These are phyloP conservation scores for Pseudomyrmex flavicornis DNA, from an alignment of 1,140 invertebrate species.

Conservation along the genomic window DNA sequence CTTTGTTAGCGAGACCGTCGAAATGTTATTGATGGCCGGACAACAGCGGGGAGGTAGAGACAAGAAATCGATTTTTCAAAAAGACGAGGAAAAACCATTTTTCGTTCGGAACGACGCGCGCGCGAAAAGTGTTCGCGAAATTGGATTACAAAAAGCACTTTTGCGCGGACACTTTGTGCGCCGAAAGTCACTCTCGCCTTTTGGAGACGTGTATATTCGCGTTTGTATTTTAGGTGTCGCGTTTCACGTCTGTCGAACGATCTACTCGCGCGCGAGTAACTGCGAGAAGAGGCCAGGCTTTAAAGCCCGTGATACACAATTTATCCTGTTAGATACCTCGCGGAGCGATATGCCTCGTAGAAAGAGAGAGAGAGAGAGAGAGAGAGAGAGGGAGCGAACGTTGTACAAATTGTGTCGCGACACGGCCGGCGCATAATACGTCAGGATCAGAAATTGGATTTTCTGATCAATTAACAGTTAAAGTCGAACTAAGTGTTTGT, in stretches of 20 bases:
- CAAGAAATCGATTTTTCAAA: slow-evolving; percentile 48
- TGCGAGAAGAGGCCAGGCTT: background rate
- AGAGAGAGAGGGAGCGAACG: slow-evolving; percentile 46
- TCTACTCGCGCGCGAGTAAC: slow-evolving; percentile 34
- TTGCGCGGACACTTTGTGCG: no score
- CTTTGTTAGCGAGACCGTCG: slow-evolving; percentile 56
- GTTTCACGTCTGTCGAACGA: slow-evolving; percentile 6
- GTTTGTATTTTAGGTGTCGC: no score
- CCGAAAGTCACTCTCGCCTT: background rate
- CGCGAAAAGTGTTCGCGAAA: background rate
- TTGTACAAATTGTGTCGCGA: slow-evolving; percentile 65
- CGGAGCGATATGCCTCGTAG: slow-evolving; percentile 58
- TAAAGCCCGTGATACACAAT: slow-evolving; percentile 30
- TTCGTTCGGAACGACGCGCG: background rate
- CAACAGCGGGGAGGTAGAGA: slow-evolving; percentile 30
- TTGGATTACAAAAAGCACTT: background rate
- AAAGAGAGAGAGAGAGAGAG: slow-evolving; percentile 5
- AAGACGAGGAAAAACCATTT: background rate
- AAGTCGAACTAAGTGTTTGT: slow-evolving; percentile 82
- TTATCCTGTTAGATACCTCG: slow-evolving; percentile 49
- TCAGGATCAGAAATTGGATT: slow-evolving; percentile 79
- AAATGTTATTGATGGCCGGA: slow-evolving; percentile 54
- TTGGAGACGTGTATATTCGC: no score
- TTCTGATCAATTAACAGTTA: slow-evolving; percentile 82
- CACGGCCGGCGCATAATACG: slow-evolving; percentile 71